Conservation (phyloP, 1,140 invertebrate species). For the Meloidogyne exigua region DNA sequence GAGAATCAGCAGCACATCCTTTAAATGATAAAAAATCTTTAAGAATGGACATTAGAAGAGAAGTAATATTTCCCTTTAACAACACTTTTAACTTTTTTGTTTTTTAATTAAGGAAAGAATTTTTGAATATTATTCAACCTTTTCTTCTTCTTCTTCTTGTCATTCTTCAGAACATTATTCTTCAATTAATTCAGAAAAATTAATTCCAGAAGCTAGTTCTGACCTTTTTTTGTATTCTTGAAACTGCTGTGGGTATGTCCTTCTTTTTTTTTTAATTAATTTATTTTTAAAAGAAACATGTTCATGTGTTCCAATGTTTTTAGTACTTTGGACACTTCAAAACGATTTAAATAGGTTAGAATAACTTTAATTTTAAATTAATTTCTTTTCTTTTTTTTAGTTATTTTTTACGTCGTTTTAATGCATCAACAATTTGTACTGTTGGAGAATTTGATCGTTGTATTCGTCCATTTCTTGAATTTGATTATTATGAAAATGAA, state of each 20-base stretch:
- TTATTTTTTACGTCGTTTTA: slow-evolving; percentile 38
- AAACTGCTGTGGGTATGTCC: slow-evolving; percentile 22
- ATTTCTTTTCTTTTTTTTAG: too few species aligned
- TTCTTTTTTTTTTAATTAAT: background rate
- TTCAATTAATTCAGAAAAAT: background rate
- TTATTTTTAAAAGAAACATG: slow-evolving; percentile 25
- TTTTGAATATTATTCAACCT: background rate
- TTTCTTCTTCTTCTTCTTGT: background rate
- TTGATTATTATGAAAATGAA: slow-evolving; percentile 29
- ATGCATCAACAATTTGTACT: slow-evolving; percentile 46
- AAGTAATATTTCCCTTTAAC: too few species aligned
- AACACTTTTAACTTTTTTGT: background rate
- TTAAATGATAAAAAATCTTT: slow-evolving; percentile 19
- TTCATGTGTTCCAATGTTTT: slow-evolving; percentile 37
- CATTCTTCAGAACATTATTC: background rate
- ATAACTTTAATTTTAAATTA: background rate
- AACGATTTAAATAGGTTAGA: slow-evolving; percentile 38
- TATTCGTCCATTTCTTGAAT: slow-evolving; percentile 35
- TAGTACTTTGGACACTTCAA: slow-evolving; percentile 43
- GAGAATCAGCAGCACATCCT: slow-evolving; percentile 12
- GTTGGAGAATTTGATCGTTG: slow-evolving; percentile 37
- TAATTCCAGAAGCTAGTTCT: background rate
- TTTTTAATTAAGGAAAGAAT: background rate
- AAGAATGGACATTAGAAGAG: slow-evolving; percentile 17
- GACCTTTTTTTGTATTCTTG: slow-evolving; percentile 23